Evolutionary conservation across 2,888 invertebrate genomes (phyloP), one percentile per base, ranked within the genome.

Genomic region (Netelia melanura): DNA sequence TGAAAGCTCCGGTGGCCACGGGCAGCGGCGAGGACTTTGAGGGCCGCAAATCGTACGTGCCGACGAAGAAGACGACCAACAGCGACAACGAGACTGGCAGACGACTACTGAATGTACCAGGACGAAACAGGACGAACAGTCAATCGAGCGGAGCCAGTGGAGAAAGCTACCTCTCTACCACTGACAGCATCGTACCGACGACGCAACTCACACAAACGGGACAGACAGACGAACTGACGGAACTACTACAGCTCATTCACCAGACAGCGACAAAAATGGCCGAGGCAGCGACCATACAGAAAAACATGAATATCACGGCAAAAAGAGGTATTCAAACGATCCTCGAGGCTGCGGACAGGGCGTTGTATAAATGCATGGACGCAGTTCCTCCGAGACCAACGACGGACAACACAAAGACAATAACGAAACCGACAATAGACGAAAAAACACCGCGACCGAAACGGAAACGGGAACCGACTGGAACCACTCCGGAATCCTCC

Each of bases 231-330:
- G 54, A 74, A 48, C 25, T 82, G 21, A 85, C 23, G n/a, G 79
- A 83, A 43, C 44, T 81, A 30, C 74, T 81, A 1, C 11, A n/a
- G 62, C 38, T 80, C 43, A 85, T 85, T 30, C 72, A 72, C 8
- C 61, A 17, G 62, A 81, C 76, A 14, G 76, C 78, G 56, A 81
- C 71, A n/a, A 81, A 80, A 68, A 83, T 85, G 84, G 78, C 77
- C 10, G 38, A 62, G 54, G 77, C 84, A 68, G 75, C 76, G 5
- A 17, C 25, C 6, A 21, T 75, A 17, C 85, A 82, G 58, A 85
- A 85, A 23, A 85, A 85, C 54, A 78, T 75, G 71, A 85, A 85
- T 54, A 83, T 68, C 72, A 65, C 76, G 8, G 77, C 78, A 1
- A 84, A 81, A 38, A 68, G 11, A 11, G 83, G 83, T 14, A 72